Percentiles rank a stretch among this genome's conserved stretches.
phyloP scores from a whole-genome alignment of 1,140 invertebrate species.

The Cheumatopsyche charites region DNA sequence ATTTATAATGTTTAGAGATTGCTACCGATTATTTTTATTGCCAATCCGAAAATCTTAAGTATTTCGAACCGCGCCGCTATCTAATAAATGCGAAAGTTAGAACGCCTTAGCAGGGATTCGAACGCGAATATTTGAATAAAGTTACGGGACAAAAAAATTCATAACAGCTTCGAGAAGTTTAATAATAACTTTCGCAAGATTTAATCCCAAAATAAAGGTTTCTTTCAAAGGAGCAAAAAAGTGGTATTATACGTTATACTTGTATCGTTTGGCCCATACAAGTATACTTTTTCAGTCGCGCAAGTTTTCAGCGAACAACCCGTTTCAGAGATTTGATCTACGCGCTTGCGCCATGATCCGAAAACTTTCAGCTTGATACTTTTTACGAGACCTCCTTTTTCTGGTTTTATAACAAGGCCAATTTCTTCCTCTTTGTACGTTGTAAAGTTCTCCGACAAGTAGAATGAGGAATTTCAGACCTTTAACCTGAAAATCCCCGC shows the following conservation, averaged over 20 bases:
- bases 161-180: slow-evolving; percentile 21
- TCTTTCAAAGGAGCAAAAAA: slow-evolving; percentile 32
- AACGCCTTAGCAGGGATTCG: slow-evolving; percentile 7
- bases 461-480: slow-evolving; percentile 10
- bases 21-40: too few relatives aligned
- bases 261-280: neutral
- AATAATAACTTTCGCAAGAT: slow-evolving; percentile 29
- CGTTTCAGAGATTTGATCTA: slow-evolving; percentile 35
- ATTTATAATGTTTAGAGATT: too few relatives aligned
- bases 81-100: neutral
- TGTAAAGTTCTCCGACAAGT: neutral
- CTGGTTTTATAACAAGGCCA: slow-evolving; percentile 16
- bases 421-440: slow-evolving; percentile 30
- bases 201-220: slow-evolving; percentile 26
- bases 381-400: slow-evolving; percentile 24
- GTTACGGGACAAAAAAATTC: slow-evolving; percentile 26
- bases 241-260: too few relatives aligned
- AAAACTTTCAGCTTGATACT: slow-evolving; percentile 31
- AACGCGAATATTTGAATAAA: slow-evolving; percentile 28
- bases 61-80: too few relatives aligned
- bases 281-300: slow-evolving; percentile 15
- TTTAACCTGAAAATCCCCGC: neutral
- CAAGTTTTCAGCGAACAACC: slow-evolving; percentile 28
- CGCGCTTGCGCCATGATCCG: slow-evolving; percentile 34
- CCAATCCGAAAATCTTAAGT: too few relatives aligned